Conservation (phyloP, 2,113 vertebrate species). For the Campylomormyrus tamandua region DNA sequence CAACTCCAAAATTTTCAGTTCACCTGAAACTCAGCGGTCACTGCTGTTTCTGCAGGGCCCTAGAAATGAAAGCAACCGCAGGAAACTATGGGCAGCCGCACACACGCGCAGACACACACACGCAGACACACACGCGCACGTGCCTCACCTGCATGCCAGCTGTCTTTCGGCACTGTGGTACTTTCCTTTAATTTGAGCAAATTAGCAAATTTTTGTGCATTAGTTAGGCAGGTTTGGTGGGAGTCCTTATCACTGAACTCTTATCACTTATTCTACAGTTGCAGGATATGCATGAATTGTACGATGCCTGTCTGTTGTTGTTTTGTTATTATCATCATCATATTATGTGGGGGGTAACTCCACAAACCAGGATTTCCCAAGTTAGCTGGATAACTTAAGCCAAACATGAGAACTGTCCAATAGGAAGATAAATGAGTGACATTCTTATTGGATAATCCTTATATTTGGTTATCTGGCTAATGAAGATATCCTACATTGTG, state of each 20-base stretch:
- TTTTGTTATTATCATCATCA: neutral
- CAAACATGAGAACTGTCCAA: neutral
- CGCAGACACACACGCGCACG: neutral
- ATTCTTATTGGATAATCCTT: neutral
- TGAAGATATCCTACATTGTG: neutral
- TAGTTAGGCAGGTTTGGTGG: neutral
- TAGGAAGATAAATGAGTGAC: neutral
- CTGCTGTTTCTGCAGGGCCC: conserved; percentile 4
- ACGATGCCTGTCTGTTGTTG: neutral
- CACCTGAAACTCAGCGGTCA: conserved; percentile 49
- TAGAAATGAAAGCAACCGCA: neutral
- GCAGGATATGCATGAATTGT: neutral
- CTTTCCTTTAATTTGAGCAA: neutral
- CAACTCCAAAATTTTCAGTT: conserved; percentile 51
- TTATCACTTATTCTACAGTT: neutral
- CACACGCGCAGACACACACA: neutral
- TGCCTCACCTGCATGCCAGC: neutral
- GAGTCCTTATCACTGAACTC: neutral
- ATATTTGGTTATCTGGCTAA: neutral
- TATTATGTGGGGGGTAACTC: neutral
- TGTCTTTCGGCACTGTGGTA: neutral
- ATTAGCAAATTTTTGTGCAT: neutral
- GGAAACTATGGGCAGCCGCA: neutral
- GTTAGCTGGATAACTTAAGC: neutral
- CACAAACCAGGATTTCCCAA: neutral